These are phyloP conservation scores for Anolis carolinensis DNA, from an alignment of 2,113 vertebrate species.

Conservation along the genomic window DNA sequence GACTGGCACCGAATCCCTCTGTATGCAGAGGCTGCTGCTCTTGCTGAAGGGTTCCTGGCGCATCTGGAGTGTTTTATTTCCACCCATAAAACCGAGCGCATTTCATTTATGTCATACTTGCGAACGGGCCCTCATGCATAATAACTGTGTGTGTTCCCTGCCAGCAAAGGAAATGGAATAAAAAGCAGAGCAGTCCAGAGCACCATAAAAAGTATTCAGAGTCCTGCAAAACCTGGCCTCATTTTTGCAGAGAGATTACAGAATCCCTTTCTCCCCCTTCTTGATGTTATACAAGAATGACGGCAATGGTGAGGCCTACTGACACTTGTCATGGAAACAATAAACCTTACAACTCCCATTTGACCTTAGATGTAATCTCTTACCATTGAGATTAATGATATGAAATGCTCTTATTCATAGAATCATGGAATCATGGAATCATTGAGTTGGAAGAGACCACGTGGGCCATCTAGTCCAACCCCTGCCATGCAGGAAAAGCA, in stretches of 20 bases:
- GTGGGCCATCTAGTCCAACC: no score
- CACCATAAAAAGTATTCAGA: conserved; percentile 32
- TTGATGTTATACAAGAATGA: conserved; percentile 37
- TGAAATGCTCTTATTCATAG: neutral
- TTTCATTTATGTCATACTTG: conserved; percentile 56
- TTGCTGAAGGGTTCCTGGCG: conserved; percentile 17
- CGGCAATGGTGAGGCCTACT: neutral
- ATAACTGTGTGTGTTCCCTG: conserved; percentile 32
- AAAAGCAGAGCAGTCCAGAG: conserved; percentile 42
- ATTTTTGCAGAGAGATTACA: conserved; percentile 22
- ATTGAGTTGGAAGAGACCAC: no score
- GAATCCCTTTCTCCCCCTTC: neutral
- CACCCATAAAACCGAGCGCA: conserved; percentile 49
- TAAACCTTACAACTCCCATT: neutral
- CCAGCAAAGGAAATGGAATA: conserved; percentile 58
- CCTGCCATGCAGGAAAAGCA: no score
- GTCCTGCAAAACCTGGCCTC: conserved; percentile 39
- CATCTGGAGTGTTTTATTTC: conserved; percentile 36
- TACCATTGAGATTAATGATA: neutral
- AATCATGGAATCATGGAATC: no score
- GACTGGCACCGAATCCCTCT: conserved; percentile 26
- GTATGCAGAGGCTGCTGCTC: neutral
- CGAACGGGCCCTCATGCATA: neutral
- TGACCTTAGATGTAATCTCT: neutral
- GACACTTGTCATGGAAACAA: conserved; percentile 35